Base-by-base conservation (phyloP, 2,888 invertebrate species). In the Synanthedon andrenaeformis region DNA sequence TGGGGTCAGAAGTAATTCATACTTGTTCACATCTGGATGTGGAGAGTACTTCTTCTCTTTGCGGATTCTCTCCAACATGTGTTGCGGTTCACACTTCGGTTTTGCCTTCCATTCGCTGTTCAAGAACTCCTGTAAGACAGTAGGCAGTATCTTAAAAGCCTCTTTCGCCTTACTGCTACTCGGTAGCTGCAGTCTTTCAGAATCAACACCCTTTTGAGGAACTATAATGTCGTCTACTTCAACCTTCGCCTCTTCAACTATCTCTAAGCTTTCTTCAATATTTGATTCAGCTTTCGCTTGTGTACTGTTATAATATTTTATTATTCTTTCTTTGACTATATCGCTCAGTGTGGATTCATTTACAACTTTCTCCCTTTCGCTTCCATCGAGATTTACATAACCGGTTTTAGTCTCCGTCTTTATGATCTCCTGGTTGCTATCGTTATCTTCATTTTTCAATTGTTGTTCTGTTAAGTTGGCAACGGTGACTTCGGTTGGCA, bases 1-100 rank as follows among this genome's bases (percentile, higher is more conserved):
- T 52, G 92, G 92, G 64, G 97, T 96, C 51, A 92, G 90, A 54
- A 97, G 82, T 12, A 93, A 70, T 57, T 93, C 90, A 74, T 91
- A 94, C 68, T 91, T 90, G 49, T 85, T 73, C 12, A 82, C 81
- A 72, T 91, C 90, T 0, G 91, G 89, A 58, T 87, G 79, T 67
- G 92, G 91, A 6, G 89, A 88, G 54, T 91, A 90, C 41, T 58
- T 68, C 54, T 90, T 89, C 60, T 92, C 91, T 56, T 88, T 89
- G 3, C 92, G 88, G 56, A 95, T 92, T 64, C 91, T 90, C 64
- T 93, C 92, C 41, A 94, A 72, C 80, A 95, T 88, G 49, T 88
- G 81, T 65, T 93, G 93, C 4, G 93, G 92, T 70, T 95, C 92
- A 68, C 94, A 94, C 63, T 89, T 88, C 0, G 82, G 72, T 60